Evolutionary conservation across 1,140 invertebrate species (phyloP).

Genomic region (Apis laboriosa): DNA sequence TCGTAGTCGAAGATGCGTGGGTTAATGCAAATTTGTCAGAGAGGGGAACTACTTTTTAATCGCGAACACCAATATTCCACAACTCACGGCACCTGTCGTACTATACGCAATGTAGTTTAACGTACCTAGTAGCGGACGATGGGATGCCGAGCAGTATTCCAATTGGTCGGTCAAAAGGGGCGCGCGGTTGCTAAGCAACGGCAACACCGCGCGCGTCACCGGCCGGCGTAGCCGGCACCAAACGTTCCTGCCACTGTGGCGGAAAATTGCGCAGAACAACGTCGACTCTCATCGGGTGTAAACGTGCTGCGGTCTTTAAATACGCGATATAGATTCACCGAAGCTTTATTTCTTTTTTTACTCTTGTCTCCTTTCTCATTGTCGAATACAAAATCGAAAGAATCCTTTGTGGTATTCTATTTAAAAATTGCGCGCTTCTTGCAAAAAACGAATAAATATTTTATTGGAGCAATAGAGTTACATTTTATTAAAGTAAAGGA

Average conservation of each 20-base stretch:
- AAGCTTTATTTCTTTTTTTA: conserved; percentile 12
- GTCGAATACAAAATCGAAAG: not conserved
- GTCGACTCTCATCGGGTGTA: conserved; percentile 70
- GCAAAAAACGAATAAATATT: not conserved
- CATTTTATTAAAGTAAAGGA: not conserved
- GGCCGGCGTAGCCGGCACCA: conserved; percentile 66
- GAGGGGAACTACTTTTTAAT: conserved; percentile 49
- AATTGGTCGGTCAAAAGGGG: conserved; percentile 51
- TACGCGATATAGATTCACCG: conserved; percentile 1
- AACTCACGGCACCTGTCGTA: conserved; percentile 53
- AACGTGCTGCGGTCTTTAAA: conserved; percentile 49
- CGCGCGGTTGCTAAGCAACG: conserved; percentile 74
- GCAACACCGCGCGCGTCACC: conserved; percentile 73
- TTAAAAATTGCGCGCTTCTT: not conserved
- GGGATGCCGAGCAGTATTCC: not conserved
- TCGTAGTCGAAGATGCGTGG: conserved; percentile 13
- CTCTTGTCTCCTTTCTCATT: not conserved
- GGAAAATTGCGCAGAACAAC: conserved; percentile 70
- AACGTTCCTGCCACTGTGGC: conserved; percentile 47
- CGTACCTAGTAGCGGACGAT: conserved; percentile 10
- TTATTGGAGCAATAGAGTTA: not conserved
- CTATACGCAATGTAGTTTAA: conserved; percentile 43
- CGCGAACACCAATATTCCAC: conserved; percentile 29
- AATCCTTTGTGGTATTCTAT: not conserved
- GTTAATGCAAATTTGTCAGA: conserved; percentile 29